phyloP scores from a whole-genome alignment of 2,113 vertebrate genomes.

The Ascaphus truei region DNA sequence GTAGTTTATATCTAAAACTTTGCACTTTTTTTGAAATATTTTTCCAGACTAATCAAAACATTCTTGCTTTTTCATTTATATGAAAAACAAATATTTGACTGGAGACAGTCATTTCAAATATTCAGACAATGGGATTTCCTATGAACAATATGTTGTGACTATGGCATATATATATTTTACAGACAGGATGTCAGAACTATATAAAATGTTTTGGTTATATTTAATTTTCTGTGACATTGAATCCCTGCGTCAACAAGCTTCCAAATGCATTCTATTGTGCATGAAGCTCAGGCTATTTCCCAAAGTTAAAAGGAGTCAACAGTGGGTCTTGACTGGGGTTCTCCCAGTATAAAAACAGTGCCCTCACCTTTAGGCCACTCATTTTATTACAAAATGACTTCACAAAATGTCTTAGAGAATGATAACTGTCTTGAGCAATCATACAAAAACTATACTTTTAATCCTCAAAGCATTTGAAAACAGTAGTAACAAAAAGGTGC shows the following conservation, averaged over 20 bases:
- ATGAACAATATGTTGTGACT: background rate
- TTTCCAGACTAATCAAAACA: constrained; percentile 13
- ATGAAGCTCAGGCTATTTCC: background rate
- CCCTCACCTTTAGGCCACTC: too few species aligned
- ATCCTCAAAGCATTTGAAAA: too few species aligned
- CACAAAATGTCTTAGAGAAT: too few species aligned
- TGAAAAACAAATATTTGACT: background rate
- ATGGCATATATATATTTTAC: background rate
- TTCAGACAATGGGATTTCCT: background rate
- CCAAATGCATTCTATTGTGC: background rate
- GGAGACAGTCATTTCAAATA: background rate
- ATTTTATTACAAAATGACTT: too few species aligned
- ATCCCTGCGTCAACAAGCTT: too few species aligned
- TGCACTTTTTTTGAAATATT: background rate
- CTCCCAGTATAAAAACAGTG: background rate
- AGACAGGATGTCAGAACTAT: background rate
- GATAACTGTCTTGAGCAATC: too few species aligned
- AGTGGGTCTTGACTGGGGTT: background rate
- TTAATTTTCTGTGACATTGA: background rate
- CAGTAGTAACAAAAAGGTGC: too few species aligned
- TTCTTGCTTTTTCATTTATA: background rate
- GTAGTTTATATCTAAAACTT: background rate
- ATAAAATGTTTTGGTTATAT: background rate
- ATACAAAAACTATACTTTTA: too few species aligned
- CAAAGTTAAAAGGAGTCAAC: background rate